Evolutionary conservation across 2,797 vertebrate species (phyloP).

Genomic region (Pseudocheirus occidentalis): DNA sequence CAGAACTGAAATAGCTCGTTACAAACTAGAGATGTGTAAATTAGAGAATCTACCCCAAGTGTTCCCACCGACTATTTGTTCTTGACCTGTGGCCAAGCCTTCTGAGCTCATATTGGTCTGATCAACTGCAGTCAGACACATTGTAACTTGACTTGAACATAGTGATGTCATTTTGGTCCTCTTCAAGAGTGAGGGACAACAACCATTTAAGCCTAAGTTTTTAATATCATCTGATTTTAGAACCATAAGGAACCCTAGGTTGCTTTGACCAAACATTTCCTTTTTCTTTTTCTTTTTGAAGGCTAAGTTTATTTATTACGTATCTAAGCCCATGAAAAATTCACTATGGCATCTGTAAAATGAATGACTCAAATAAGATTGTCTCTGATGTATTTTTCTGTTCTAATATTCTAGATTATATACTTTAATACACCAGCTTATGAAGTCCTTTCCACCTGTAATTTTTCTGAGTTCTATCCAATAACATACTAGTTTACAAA

Average conservation of each 20-base stretch:
- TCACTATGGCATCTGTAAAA: not conserved
- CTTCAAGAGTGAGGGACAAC: no score
- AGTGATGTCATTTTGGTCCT: no score
- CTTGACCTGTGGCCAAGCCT: no score
- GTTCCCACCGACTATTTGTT: no score
- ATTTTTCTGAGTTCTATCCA: not conserved
- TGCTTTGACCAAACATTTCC: not conserved
- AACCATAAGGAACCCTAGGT: not conserved
- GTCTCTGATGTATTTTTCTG: not conserved
- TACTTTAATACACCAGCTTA: not conserved
- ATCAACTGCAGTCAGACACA: no score
- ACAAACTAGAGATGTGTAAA: no score
- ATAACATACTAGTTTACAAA: not conserved
- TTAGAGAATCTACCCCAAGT: no score
- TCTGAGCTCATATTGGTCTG: no score
- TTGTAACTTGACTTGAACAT: no score
- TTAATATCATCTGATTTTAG: not conserved
- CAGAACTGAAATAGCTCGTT: no score
- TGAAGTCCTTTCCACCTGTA: not conserved
- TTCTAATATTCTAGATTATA: not conserved
- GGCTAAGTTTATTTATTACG: not conserved
- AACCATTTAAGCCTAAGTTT: not conserved
- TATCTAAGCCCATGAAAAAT: not conserved
- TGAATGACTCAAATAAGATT: not conserved
- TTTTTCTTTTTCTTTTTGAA: not conserved